Evolutionary conservation across 1,140 invertebrate genomes (phyloP), one percentile per base, ranked within the genome.

Genomic region (Cydia splendana): DNA sequence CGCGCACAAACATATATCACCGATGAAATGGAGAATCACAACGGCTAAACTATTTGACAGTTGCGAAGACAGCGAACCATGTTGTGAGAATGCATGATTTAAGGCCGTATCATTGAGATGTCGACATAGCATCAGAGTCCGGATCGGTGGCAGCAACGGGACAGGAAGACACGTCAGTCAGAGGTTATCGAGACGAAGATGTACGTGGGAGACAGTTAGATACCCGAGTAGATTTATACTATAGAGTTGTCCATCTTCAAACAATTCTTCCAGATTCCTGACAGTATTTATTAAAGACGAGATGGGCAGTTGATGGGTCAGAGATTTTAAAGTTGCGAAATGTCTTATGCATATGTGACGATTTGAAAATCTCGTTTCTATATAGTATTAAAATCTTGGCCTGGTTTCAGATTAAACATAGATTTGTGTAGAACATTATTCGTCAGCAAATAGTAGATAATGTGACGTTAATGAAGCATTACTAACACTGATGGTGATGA

Each of bases 171-270:
- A 69, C 34, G 67, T 71, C 67, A 34, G 67, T 71, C 67, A 57
- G 74, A 18, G 75, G 76, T 81, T 79, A 77, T 79, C 74, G 48
- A 53, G 45, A 78, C 51, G 24, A 65, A 79, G 78, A 81, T 79
- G 76, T 79, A 81, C 76, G 76, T 76, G 78, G 78, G 78, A 81
- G 67, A 24, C 30, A 45, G 65, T 38, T 13, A 38, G 38, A 75
- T 45, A 53, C 15, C n/a, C 15, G 15, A 18, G 51, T 18, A 18
- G 51, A 53, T 18, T 53, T 53, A 18, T 53, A n/a, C n/a, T n/a
- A 53, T 53, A 53, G 5, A 53, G 51, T n/a, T n/a, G 4, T 53
- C 51, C n/a, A 53, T 53, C n/a, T 53, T 53, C 4, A 53, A 53
- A 53, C 15, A 53, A 53, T n/a, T n/a, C 4, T 53, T 6, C n/a